phyloP scores from a whole-genome alignment of 2,113 vertebrate genomes.

The Laterallus jamaicensis region DNA sequence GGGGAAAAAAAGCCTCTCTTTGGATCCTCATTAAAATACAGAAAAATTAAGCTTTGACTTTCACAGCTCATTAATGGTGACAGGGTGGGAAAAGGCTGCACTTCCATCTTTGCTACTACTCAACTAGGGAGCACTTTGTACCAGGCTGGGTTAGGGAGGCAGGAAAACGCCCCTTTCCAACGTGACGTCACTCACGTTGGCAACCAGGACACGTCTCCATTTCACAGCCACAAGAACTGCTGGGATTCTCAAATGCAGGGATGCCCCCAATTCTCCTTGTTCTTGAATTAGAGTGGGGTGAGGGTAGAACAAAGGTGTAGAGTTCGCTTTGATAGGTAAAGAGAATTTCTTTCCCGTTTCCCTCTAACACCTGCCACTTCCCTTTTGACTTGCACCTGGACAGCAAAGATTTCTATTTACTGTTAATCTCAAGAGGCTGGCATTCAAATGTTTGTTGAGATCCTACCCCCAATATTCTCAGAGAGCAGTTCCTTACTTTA shows the following conservation, averaged over 20 bases:
- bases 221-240: neutral
- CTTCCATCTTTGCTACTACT: conserved; percentile 21
- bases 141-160: neutral
- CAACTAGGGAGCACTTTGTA: neutral
- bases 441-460: neutral
- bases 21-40: conserved; percentile 45
- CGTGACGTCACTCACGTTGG: neutral
- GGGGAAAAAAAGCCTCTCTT: conserved; percentile 29
- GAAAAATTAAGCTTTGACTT: conserved; percentile 61
- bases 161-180: neutral
- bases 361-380: neutral
- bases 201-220: neutral
- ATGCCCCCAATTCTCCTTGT: neutral
- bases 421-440: neutral
- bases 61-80: conserved; percentile 60
- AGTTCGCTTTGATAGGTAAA: neutral
- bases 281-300: neutral
- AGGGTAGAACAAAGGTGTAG: neutral
- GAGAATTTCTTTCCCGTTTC: neutral
- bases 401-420: neutral
- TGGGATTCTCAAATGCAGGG: neutral
- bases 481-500: neutral
- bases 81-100: conserved; percentile 37
- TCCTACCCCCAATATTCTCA: neutral
- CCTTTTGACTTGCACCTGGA: neutral